Evolutionary conservation across 2,797 vertebrate genomes (phyloP).

Genomic region (Acanthis flammea): DNA sequence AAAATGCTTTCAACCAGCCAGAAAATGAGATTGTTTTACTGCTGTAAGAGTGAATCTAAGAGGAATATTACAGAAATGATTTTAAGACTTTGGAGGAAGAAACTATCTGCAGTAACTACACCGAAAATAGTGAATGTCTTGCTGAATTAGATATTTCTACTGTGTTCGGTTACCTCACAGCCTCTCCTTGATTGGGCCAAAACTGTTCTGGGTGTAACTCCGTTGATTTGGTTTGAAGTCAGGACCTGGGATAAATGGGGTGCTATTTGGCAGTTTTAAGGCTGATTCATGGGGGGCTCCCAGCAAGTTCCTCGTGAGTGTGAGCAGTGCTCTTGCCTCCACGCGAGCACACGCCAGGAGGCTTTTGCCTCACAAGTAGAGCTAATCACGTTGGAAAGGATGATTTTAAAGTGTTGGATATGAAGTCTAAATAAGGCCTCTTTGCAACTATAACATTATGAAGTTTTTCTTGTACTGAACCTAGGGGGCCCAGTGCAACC

Average conservation of each 20-base stretch:
- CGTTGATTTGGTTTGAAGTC: neutral
- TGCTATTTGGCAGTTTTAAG: neutral
- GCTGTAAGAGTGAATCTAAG: neutral
- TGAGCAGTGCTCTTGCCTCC: neutral
- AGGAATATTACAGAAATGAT: neutral
- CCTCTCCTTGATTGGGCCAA: neutral
- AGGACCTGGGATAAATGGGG: neutral
- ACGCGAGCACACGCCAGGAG: neutral
- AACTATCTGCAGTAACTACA: neutral
- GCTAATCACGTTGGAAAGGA: neutral
- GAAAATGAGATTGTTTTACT: neutral
- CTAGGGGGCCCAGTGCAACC: constrained; percentile 92
- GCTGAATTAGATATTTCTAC: neutral
- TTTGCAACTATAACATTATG: constrained; percentile 76
- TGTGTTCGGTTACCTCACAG: neutral
- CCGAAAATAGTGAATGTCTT: neutral
- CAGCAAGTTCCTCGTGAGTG: neutral
- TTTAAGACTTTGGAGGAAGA: neutral
- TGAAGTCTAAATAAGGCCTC: constrained; percentile 65
- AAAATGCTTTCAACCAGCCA: neutral
- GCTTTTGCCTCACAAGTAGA: neutral
- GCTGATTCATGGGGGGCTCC: neutral
- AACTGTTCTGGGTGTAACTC: neutral
- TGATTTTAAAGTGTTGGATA: constrained; percentile 57
- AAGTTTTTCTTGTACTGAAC: constrained; percentile 85